These are phyloP conservation scores for Oryzias sinensis DNA, from an alignment of 2,797 vertebrate species.

Conservation along the genomic window DNA sequence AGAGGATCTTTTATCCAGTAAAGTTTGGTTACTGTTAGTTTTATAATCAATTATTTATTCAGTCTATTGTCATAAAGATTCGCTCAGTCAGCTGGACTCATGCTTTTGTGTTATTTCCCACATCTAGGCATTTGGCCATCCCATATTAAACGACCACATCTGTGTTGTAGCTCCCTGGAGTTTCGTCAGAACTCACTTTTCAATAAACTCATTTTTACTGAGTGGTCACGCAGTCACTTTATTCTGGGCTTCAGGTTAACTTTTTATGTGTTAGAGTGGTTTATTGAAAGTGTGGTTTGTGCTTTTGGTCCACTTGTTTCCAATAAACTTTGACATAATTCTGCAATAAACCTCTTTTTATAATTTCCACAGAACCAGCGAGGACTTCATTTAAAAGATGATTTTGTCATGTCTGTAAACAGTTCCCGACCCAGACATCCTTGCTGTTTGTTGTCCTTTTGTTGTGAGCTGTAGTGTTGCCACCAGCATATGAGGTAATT, in stretches of 20 bases:
- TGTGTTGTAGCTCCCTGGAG: constrained; percentile 19
- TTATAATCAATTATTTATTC: constrained; percentile 9
- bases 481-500: constrained; percentile 24
- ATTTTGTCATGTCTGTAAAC: constrained; percentile 24
- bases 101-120: constrained; percentile 10
- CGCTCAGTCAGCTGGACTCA: constrained; percentile 8
- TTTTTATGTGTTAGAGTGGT: constrained; percentile 4
- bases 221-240: constrained; percentile 10
- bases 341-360: not conserved
- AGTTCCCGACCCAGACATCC: not conserved
- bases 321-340: not conserved
- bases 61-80: constrained; percentile 15
- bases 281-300: constrained; percentile 17
- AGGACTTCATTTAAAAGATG: constrained; percentile 4
- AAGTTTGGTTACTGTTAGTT: not conserved
- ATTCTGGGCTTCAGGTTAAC: constrained; percentile 1
- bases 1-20: no score
- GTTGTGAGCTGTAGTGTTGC: constrained; percentile 11
- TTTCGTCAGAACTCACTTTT: constrained; percentile 11
- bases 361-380: not conserved
- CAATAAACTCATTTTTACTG: constrained; percentile 30
- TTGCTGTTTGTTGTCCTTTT: not conserved
- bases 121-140: constrained; percentile 25
- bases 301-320: not conserved
- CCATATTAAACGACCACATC: constrained; percentile 31